A percentile compares a stretch with the other conserved stretches of the same genome.
Evolutionary conservation across 2,888 invertebrate genomes (phyloP).

Genomic region (Cremastinae sp.): DNA sequence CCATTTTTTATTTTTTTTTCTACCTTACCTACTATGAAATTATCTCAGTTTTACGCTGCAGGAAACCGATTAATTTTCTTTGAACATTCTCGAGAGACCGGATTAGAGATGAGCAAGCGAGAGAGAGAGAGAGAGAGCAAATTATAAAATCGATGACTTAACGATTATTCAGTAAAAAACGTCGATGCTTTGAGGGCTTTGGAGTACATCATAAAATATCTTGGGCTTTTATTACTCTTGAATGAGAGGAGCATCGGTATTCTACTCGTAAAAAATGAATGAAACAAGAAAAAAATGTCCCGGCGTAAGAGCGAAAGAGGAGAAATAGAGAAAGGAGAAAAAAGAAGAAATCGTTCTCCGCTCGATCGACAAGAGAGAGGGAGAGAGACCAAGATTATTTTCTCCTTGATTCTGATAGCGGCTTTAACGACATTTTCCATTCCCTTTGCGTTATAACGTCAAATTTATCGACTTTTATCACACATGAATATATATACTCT

Average conservation of each 20-base stretch:
- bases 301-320: neutral
- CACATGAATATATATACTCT: too few species aligned
- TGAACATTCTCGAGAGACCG: neutral
- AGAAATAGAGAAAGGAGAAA: neutral
- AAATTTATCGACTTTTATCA: neutral
- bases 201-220: constrained; percentile 19
- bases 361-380: neutral
- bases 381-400: constrained; percentile 16
- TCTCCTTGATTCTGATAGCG: constrained; percentile 27
- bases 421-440: constrained; percentile 5
- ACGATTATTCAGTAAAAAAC: constrained; percentile 50
- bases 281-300: neutral
- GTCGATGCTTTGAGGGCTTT: neutral
- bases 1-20: neutral
- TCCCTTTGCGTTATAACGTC: neutral
- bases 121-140: constrained; percentile 45
- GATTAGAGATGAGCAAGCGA: constrained; percentile 36
- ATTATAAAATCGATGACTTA: constrained; percentile 51
- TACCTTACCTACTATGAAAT: neutral
- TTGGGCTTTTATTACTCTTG: constrained; percentile 2
- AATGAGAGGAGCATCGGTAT: neutral
- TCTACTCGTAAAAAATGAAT: constrained; percentile 21
- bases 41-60: neutral
- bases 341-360: constrained; percentile 14
- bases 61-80: constrained; percentile 44